Percentiles rank a stretch among this genome's conserved stretches.
These are phyloP conservation scores for Brachionus rotundiformis DNA, from an alignment of 1,140 invertebrate species.

Conservation along the genomic window DNA sequence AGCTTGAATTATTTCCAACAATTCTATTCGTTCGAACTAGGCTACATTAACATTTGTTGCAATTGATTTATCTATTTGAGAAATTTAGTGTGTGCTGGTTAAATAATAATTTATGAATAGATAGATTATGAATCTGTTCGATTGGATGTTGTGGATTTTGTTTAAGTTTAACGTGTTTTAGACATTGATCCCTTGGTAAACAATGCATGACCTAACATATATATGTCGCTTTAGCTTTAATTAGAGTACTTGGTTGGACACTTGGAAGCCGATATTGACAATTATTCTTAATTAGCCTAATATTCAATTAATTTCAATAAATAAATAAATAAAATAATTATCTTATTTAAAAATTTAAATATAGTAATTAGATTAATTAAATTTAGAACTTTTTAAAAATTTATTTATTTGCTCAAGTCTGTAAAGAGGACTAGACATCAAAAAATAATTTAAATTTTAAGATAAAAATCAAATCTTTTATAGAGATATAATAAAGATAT, in stretches of 20 bases:
- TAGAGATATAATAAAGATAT: too few relatives aligned
- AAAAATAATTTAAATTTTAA: too few relatives aligned
- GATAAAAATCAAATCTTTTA: too few relatives aligned
- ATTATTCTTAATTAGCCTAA: too few relatives aligned
- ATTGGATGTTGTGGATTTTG: neutral
- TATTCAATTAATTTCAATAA: too few relatives aligned
- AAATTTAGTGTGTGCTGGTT: slow-evolving; percentile 1
- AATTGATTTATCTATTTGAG: slow-evolving; percentile 17
- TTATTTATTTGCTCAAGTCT: too few relatives aligned
- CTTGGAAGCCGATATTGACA: too few relatives aligned
- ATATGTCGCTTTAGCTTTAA: neutral
- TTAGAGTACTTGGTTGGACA: neutral
- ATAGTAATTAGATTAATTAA: too few relatives aligned
- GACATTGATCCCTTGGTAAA: neutral
- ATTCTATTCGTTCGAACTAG: slow-evolving; percentile 7
- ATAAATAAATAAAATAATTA: too few relatives aligned
- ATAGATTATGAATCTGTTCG: neutral
- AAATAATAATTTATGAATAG: slow-evolving; percentile 14
- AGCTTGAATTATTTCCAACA: neutral
- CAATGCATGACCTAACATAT: neutral
- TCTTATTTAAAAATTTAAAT: too few relatives aligned
- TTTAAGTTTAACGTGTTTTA: neutral
- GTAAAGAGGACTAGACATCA: too few relatives aligned
- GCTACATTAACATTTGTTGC: slow-evolving; percentile 40
- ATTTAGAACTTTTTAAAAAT: too few relatives aligned